These are phyloP conservation scores for Gasteruption jaculator DNA, from an alignment of 2,888 invertebrate genomes.

Conservation along the genomic window DNA sequence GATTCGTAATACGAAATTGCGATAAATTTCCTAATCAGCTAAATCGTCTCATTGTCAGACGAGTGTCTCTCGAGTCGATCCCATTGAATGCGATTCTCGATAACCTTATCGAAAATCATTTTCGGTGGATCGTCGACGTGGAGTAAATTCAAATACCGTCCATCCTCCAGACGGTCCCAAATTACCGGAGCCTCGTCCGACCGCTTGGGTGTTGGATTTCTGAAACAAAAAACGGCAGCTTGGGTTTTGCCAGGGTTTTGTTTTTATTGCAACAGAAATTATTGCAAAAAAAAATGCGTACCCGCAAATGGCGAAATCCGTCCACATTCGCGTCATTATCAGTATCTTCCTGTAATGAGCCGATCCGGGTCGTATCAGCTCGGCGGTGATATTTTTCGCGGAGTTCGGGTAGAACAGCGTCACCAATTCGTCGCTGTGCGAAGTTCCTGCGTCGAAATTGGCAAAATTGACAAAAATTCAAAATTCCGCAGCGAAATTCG, in stretches of 20 bases:
- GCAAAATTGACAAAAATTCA: slow-evolving; percentile 5
- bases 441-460: no score
- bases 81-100: no score
- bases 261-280: no score
- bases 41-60: no score
- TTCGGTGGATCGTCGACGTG: slow-evolving; percentile 34
- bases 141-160: slow-evolving; percentile 28
- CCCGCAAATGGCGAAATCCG: slow-evolving; percentile 46
- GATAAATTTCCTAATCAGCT: no score
- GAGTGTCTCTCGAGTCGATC: no score
- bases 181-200: slow-evolving; percentile 28
- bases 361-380: slow-evolving; percentile 17
- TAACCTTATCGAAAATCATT: no score
- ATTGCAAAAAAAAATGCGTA: slow-evolving; percentile 21
- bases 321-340: slow-evolving; percentile 41
- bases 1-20: no score
- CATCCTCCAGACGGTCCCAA: slow-evolving; percentile 34
- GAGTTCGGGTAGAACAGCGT: slow-evolving; percentile 33
- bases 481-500: no score
- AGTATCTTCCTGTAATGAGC: slow-evolving; percentile 29
- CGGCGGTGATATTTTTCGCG: background rate
- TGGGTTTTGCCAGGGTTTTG: no score
- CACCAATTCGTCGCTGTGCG: slow-evolving; percentile 36
- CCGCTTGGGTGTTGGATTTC: slow-evolving; percentile 37
- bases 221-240: slow-evolving; percentile 22